Evolutionary conservation across 1,140 invertebrate genomes (phyloP), one percentile per base, ranked within the genome.

Genomic region (Asobara japonica): DNA sequence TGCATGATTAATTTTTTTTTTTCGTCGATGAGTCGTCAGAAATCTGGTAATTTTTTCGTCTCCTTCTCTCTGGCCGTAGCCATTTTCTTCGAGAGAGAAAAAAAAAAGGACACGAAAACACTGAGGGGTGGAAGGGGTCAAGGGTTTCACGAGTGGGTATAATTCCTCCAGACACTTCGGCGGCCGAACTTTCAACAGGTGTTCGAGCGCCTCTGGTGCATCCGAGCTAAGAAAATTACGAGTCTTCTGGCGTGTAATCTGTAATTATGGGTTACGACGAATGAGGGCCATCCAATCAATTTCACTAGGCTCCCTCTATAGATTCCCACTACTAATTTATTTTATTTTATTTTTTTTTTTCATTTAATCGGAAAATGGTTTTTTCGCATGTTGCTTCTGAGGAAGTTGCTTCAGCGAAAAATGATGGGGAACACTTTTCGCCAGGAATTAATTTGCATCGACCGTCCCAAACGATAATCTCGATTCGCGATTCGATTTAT

Each of bases 101-200:
- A n/a, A 65, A 27, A 10, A 30, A 25, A 30, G 7, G 27, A 69
- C n/a, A 16, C 22, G 10, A 31, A 30, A 69, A 51, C 48, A 45
- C 30, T 16, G 3, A 27, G 33, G 66, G 38, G 45, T 30, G 45
- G 33, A 45, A 33, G 31, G 31, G 31, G 31, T 4, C 5, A 33
- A 33, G 10, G n/a, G n/a, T n/a, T n/a, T 48, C 31, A 36, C 33
- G 27, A 45, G 51, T 56, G 41, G 33, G 16, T 65, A 68, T 66
- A 41, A n/a, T n/a, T 61, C 31, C 51, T 64, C 18, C 30, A 74
- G 56, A 74, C 56, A 65, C 61, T 20, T 65, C 18, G 61, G 70
- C 62, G 70, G 51, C 69, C 31, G 48, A 70, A 41, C 38, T 71
- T 75, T 76, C 74, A 79, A 79, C 76, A 79, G 78, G 78, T 79